Evolutionary conservation across 2,888 invertebrate genomes (phyloP).

Genomic region (Apotomis betuletana): DNA sequence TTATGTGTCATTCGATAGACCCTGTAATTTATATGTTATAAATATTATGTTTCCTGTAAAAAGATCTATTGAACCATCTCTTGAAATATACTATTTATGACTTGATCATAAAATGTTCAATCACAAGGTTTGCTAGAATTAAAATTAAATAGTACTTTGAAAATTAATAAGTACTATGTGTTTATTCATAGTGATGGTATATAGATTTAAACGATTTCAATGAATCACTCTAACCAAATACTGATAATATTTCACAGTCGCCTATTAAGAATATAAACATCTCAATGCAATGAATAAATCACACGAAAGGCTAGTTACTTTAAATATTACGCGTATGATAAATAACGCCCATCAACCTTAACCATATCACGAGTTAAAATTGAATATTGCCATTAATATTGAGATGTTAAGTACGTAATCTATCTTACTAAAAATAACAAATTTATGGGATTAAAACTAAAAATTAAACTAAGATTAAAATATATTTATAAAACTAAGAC

Average conservation of each 20-base stretch:
- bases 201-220: slow-evolving; percentile 1
- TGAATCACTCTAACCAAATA: slow-evolving; percentile 18
- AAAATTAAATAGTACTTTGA: no score
- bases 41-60: neutral
- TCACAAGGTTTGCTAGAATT: no score
- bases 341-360: slow-evolving; percentile 19
- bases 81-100: neutral
- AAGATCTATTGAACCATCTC: neutral
- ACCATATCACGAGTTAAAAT: slow-evolving; percentile 3
- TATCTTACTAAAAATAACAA: no score
- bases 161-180: no score
- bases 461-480: no score
- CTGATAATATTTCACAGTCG: slow-evolving; percentile 27
- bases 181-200: neutral
- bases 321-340: slow-evolving; percentile 25
- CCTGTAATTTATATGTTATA: neutral
- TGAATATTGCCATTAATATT: slow-evolving; percentile 2
- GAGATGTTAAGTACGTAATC: neutral
- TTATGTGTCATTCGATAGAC: slow-evolving; percentile 52
- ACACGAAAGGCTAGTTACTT: slow-evolving; percentile 26
- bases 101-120: no score
- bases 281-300: slow-evolving; percentile 40
- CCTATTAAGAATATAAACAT: slow-evolving; percentile 34
- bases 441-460: no score
- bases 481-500: no score